Conservation (phyloP, 2,113 vertebrate species). For the Pterocles burchelli region DNA sequence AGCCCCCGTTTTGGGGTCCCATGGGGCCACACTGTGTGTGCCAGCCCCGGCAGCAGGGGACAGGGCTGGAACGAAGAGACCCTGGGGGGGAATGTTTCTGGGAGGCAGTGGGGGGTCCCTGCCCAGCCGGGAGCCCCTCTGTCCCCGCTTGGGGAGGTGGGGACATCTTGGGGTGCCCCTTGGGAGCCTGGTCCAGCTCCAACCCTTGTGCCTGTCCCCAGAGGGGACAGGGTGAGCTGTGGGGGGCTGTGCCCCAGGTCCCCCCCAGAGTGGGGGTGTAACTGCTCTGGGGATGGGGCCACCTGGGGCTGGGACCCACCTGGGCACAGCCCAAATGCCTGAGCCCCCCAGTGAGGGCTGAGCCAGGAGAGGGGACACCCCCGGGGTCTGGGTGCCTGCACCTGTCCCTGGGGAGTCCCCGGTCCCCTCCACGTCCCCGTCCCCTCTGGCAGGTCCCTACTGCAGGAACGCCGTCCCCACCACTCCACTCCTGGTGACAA, state of each 20-base stretch:
- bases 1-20: fast-evolving
- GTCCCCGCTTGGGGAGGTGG: fast-evolving
- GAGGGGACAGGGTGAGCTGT: neutral
- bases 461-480: conserved; percentile 73
- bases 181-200: neutral
- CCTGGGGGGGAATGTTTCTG: neutral
- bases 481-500: conserved; percentile 68
- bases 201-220: neutral
- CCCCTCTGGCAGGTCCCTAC: conserved; percentile 76
- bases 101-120: neutral
- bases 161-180: neutral
- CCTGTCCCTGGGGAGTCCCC: neutral
- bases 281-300: neutral
- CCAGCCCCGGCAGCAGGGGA: neutral
- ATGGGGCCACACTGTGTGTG: fast-evolving
- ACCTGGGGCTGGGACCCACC: neutral
- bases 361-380: neutral
- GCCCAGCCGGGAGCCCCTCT: fast-evolving
- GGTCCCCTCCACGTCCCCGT: neutral
- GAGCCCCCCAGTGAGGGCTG: neutral
- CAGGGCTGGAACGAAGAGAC: neutral
- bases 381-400: fast-evolving
- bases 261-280: neutral
- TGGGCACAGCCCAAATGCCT: neutral
- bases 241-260: neutral